Conservation (phyloP, 35 echinoderm and acorn worm genomes). For the Lytechinus pictus region DNA sequence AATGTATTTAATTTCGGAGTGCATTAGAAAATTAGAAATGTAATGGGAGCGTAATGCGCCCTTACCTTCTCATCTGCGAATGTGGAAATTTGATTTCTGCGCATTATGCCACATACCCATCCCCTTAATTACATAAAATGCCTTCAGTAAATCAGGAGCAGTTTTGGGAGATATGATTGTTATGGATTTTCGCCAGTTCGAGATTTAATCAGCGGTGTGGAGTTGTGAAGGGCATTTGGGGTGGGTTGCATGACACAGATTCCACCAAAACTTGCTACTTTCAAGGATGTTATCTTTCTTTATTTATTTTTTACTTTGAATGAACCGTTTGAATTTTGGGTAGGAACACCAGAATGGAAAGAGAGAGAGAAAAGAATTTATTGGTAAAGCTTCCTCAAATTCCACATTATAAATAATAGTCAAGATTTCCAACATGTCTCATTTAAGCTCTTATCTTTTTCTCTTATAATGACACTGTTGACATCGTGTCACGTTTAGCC, state of each 20-base stretch:
- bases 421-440: too few relatives aligned
- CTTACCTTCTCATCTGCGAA: slow-evolving; percentile 15
- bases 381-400: too few relatives aligned
- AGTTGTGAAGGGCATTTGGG: not conserved
- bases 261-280: not conserved
- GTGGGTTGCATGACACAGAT: not conserved
- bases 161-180: slow-evolving; percentile 27
- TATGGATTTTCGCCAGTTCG: not conserved
- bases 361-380: not conserved
- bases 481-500: too few relatives aligned
- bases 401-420: too few relatives aligned
- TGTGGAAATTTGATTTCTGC: slow-evolving; percentile 34
- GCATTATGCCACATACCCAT: not conserved
- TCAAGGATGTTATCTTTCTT: not conserved
- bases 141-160: slow-evolving; percentile 16
- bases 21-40: slow-evolving; percentile 54
- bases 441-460: too few relatives aligned
- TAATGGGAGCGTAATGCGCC: slow-evolving; percentile 27
- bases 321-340: not conserved
- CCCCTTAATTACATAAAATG: slow-evolving; percentile 41
- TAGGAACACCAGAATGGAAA: not conserved
- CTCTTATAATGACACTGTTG: too few relatives aligned
- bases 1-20: slow-evolving; percentile 52
- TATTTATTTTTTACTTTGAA: not conserved
- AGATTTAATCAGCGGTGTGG: slow-evolving; percentile 10